phyloP scores from a whole-genome alignment of 2,888 invertebrate species.

The Leucoma salicis region DNA sequence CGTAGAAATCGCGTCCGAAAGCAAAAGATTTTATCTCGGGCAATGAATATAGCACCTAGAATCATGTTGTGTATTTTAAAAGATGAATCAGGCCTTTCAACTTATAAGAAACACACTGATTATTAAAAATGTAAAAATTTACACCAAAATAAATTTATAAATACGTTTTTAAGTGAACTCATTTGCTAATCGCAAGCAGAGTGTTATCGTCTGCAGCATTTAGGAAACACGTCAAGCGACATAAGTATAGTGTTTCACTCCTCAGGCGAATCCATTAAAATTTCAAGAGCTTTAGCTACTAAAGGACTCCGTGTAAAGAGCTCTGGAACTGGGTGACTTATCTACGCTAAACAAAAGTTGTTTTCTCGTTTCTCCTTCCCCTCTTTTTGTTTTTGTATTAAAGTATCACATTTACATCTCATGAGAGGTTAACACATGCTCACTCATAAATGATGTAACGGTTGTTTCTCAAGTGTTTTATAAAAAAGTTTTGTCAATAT shows the following conservation, averaged over 20 bases:
- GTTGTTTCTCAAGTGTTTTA: too few species aligned
- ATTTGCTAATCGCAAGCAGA: slow-evolving; percentile 5
- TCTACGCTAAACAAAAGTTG: slow-evolving; percentile 15
- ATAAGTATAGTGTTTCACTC: slow-evolving; percentile 14
- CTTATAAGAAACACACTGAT: too few species aligned
- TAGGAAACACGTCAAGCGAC: slow-evolving; percentile 13
- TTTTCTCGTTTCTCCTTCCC: slow-evolving; percentile 3
- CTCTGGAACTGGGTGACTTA: slow-evolving; percentile 21
- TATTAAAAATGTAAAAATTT: too few species aligned
- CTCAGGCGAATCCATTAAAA: slow-evolving; percentile 26
- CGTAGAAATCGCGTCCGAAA: too few species aligned
- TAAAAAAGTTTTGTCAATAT: too few species aligned
- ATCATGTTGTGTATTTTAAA: too few species aligned
- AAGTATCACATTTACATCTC: too few species aligned
- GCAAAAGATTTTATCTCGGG: too few species aligned
- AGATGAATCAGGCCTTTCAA: too few species aligned
- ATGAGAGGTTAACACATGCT: too few species aligned
- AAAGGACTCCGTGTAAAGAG: slow-evolving; percentile 23
- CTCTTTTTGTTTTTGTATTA: slow-evolving; percentile 9
- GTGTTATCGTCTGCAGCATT: slow-evolving; percentile 13
- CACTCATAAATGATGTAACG: too few species aligned
- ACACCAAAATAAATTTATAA: slow-evolving; percentile 4
- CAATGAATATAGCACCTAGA: too few species aligned
- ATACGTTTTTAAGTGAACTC: background rate
- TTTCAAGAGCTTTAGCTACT: slow-evolving; percentile 28